Base-by-base conservation (phyloP, 2,113 vertebrate genomes). In the Anguilla japonica region DNA sequence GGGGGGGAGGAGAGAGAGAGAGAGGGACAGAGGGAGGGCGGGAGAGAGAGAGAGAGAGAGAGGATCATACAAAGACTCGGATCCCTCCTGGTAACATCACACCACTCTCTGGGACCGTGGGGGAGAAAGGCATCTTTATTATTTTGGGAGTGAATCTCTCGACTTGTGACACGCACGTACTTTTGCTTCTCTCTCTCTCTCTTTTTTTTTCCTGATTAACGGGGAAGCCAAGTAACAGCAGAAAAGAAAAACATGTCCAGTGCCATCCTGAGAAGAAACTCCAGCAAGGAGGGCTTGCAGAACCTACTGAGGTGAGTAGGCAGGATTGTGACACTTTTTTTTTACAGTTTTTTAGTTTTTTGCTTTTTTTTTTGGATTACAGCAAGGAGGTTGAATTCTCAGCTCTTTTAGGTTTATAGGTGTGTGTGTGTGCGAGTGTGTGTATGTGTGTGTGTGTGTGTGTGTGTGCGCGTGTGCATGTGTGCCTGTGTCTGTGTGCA, bases 251-350 rank as follows among this genome's bases (percentile, higher is more conserved):
- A 83, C 88, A 94, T 93, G 95, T 94, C 94, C 63, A 89, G 92
- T 87, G 94, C 94, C 83, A 90, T 96, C 89, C 93, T 93, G 39
- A 94, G 96, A 89, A 94, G 95, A 91, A 95, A 92, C 85, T 95
- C 96, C 89, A 96, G 96, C 93, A 96, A 92, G 71, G 94, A 94
- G 93, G 96, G 96, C 87, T 92, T 97, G 90, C 95, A 97, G 91
- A 96, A 95, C 90, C 97, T 97, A 88, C 93, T 96, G 87, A 97
- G 96, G 98, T 98, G 93, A 96, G 96, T 88, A 57, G 85, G 85
- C 92, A 26, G 60, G 22, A 20, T 0, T 26, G 60, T 5, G 43
- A 46, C 43, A 8, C 8, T 46, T 46, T 8, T 8, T 8, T 46
- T 8, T 4, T 46, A 8, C 8, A 46, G 34, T 34, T 34, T 34